Evolutionary conservation across 1,140 invertebrate species (phyloP), one percentile per base, ranked within the genome.

Genomic region (Leguminivora glycinivorella): DNA sequence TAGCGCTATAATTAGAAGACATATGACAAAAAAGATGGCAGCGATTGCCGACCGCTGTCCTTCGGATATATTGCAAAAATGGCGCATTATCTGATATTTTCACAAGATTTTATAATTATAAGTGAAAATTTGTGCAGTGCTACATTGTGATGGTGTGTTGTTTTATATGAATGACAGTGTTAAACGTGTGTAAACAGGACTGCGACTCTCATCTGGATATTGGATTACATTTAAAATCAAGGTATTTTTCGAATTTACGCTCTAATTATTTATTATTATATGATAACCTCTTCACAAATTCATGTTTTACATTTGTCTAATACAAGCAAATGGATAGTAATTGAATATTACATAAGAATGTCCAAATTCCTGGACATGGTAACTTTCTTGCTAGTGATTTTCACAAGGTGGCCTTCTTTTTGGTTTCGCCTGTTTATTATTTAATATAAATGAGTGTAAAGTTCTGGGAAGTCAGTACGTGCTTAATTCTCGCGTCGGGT

Each of bases 1-100:
- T 81, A 85, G 84, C 86, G 83, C 86, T 91, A 91, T 88, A 89
- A 88, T 91, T 91, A 91, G 89, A 88, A 89, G 88, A 90, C 86
- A 90, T 90, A 90, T 91, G 88, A 89, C 88, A 90, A 91, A 89
- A 91, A 91, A 90, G 88, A 91, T 91, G 89, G 89, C 89, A 91
- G 86, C 88, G 88, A 89, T 77, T 82, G 89, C 87, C 83, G 87
- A 88, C 84, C 85, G 85, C 85, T 88, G 88, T 87, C 79, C 83
- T 83, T 87, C 84, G 86, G 82, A 80, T 88, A 86, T 89, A 86
- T 85, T 87, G 87, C 84, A 81, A 91, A 90, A 91, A 91, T 90
- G 89, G 87, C 88, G 88, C 84, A 90, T 88, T 90, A 88, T 90
- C 86, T 91, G 89, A 91, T 89, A 90, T 87, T 89, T 88, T 89